phyloP scores from a whole-genome alignment of 2,888 invertebrate genomes.

The Epistrophe eligans region DNA sequence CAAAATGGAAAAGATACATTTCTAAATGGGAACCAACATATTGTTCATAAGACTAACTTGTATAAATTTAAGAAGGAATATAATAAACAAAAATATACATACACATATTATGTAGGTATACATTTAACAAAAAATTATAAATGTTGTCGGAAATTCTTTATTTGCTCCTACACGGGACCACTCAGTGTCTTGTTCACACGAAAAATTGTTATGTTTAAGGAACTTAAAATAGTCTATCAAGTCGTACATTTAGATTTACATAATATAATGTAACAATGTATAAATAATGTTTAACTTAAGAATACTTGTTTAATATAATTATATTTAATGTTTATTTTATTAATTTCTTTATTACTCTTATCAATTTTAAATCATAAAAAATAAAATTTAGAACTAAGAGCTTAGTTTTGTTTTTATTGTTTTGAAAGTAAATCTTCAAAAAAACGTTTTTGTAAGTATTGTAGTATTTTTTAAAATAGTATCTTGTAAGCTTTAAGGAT shows the following conservation, averaged over 20 bases:
- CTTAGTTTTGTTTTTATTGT: not conserved
- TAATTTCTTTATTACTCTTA: conserved; percentile 67
- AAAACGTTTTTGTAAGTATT: not conserved
- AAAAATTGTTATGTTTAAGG: conserved; percentile 60
- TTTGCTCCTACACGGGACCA: conserved; percentile 77
- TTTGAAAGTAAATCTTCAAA: not conserved
- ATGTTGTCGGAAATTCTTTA: conserved; percentile 57
- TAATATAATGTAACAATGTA: not conserved
- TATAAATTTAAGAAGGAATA: conserved; percentile 56
- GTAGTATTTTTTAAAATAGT: no score
- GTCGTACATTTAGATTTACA: not conserved
- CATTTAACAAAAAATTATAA: conserved; percentile 34
- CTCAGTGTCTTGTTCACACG: conserved; percentile 77
- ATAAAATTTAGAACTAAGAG: conserved; percentile 42
- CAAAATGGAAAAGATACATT: conserved; percentile 63
- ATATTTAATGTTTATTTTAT: conserved; percentile 50
- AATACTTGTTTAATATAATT: conserved; percentile 14
- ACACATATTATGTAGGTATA: not conserved
- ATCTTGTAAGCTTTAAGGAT: no score
- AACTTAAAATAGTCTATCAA: conserved; percentile 53
- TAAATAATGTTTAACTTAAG: conserved; percentile 28
- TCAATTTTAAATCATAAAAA: conserved; percentile 62
- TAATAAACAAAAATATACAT: conserved; percentile 16
- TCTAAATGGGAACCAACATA: conserved; percentile 75
- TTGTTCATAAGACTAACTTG: conserved; percentile 75